Evolutionary conservation across 2,113 vertebrate genomes (phyloP).

Genomic region (Phyllostomus hastatus): DNA sequence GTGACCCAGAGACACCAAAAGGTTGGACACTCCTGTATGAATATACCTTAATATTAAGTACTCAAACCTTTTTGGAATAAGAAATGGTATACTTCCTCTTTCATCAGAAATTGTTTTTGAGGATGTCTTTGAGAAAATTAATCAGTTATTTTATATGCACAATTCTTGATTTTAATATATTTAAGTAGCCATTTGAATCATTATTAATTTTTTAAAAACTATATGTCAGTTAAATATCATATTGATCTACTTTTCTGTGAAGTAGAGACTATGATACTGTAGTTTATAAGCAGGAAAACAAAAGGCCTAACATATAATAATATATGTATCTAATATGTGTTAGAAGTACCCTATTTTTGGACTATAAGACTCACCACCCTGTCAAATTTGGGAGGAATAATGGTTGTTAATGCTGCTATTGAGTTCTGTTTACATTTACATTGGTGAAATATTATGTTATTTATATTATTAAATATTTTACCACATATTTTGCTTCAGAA

Average conservation of each 20-base stretch:
- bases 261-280: not conserved
- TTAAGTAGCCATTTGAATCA: not conserved
- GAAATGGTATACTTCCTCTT: not conserved
- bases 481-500: too few species aligned
- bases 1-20: too few species aligned
- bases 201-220: not conserved
- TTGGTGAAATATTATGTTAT: too few species aligned
- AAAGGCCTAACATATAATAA: not conserved
- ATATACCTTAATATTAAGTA: not conserved
- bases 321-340: not conserved
- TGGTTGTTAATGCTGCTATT: too few species aligned
- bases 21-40: too few species aligned
- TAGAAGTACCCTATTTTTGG: not conserved
- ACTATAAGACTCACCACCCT: too few species aligned
- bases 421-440: too few species aligned
- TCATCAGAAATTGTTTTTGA: not conserved
- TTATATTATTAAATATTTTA: too few species aligned
- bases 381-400: too few species aligned
- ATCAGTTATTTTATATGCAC: not conserved
- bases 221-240: constrained; percentile 2
- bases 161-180: not conserved
- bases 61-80: not conserved
- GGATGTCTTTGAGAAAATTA: not conserved
- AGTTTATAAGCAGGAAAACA: not conserved
- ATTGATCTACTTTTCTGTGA: not conserved